A percentile compares a stretch with the other conserved stretches of the same genome.
Evolutionary conservation across 2,113 vertebrate genomes (phyloP).

Genomic region (Vireo altiloquus): DNA sequence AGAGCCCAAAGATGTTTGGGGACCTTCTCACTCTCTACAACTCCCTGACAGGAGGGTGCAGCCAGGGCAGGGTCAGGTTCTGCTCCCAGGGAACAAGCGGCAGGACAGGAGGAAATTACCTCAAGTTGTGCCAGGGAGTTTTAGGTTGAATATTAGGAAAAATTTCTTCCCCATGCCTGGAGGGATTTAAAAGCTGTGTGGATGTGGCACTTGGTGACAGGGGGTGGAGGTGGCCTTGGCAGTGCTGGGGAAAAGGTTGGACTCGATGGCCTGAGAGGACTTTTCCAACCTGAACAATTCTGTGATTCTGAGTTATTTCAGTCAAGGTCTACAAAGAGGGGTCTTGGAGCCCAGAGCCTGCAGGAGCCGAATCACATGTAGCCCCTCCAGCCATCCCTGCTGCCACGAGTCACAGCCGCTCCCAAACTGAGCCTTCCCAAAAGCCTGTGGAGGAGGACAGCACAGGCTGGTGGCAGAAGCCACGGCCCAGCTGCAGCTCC

Average conservation of each 20-base stretch:
- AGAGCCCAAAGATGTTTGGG: background rate
- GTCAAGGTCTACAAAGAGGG: rapidly evolving
- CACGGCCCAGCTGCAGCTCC: background rate
- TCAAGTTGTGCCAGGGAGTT: background rate
- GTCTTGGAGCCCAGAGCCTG: background rate
- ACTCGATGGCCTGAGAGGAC: background rate
- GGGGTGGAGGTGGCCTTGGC: background rate
- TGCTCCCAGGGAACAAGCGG: background rate
- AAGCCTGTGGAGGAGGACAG: too few relatives aligned
- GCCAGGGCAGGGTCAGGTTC: background rate
- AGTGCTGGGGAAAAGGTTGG: background rate
- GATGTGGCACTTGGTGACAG: background rate
- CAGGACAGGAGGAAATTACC: background rate
- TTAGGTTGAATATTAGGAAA: background rate
- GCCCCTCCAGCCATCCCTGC: background rate
- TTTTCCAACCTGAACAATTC: background rate
- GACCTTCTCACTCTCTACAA: background rate
- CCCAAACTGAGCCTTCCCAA: background rate
- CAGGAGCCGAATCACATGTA: rapidly evolving
- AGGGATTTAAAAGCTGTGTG: background rate
- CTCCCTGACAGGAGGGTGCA: background rate
- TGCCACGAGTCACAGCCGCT: rapidly evolving
- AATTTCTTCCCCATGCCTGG: background rate
- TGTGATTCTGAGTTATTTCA: background rate
- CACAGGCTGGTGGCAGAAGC: background rate